Conservation (phyloP, 2,797 vertebrate genomes). For the Phoeniculus purpureus region DNA sequence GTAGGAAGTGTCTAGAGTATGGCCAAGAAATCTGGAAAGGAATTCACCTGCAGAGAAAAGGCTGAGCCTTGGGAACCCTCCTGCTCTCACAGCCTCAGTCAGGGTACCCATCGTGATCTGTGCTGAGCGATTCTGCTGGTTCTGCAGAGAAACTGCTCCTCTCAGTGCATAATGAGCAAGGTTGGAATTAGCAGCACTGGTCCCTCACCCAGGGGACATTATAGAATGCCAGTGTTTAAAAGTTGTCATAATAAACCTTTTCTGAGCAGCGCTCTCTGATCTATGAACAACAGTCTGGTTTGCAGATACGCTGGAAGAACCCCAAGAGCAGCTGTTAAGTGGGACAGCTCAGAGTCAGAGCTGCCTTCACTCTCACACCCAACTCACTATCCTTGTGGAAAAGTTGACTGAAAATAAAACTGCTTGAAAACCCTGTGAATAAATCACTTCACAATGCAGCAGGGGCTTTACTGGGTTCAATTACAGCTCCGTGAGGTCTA, state of each 20-base stretch:
- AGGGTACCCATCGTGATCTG: rapidly evolving
- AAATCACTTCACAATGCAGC: not conserved
- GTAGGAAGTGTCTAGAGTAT: not conserved
- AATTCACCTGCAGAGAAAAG: not conserved
- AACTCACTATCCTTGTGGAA: not conserved
- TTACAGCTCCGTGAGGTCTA: not conserved
- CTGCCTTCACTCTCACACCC: not conserved
- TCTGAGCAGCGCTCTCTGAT: not conserved
- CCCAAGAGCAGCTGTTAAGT: not conserved
- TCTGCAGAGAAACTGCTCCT: not conserved
- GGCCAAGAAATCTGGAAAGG: not conserved
- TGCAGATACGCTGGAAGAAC: not conserved
- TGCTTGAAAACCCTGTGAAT: not conserved
- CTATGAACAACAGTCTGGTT: no score
- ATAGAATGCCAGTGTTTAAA: not conserved
- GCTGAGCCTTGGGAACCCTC: not conserved
- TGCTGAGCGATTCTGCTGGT: not conserved
- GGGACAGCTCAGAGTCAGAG: not conserved
- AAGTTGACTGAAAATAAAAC: not conserved
- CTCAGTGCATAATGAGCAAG: not conserved
- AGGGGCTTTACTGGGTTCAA: not conserved
- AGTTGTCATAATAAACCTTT: not conserved
- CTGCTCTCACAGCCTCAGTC: not conserved
- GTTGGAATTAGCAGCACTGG: not conserved
- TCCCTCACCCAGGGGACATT: not conserved